Evolutionary conservation across 2,797 vertebrate genomes (phyloP), one percentile per base, ranked within the genome.

Genomic region (Lutjanus campechanus): DNA sequence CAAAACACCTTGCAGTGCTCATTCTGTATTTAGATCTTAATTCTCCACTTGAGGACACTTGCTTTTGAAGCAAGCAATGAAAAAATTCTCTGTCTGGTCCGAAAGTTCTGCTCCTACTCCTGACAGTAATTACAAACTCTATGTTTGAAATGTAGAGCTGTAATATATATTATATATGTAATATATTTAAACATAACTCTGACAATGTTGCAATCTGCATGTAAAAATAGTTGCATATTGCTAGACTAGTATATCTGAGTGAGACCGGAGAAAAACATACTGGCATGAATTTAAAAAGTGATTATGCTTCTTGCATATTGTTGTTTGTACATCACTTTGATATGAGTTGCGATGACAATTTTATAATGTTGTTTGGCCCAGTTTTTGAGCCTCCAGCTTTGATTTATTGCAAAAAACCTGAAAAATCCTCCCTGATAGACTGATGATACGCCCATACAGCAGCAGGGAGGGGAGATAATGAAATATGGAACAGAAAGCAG

Each of bases 381-480:
- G 46, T 84, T 86, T 49, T 25, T 16, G 41, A 75, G 61, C 73
- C 55, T 59, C 44, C 53, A 41, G 44, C 7, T 61, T 68, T 70
- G 77, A 89, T 83, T 81, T 76, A 89, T 79, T 61, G 22, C 50
- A 67, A 25, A 64, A 71, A 71, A 56, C 55, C 10, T 62, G 25
- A 56, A 56, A 72, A 60, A 36, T 44, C 12, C 36, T 53, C 4
- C 51, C 2, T 66, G 71, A 79, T 59, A 59, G 78, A 82, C 43
- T 76, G 70, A 85, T 77, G 74, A 86, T 79, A 2, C 9, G 0
- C 25, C 29, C 46, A 60, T 11, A 62, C 41, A 78, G 58, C 76
- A 61, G 19, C 41, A 29, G 46, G 51, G 43, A 58, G 66, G 29
- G 1, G 5, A 50, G 53, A 16, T 78, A 56, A 80, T 88, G 36